Evolutionary conservation across 2,888 invertebrate species (phyloP), one percentile per base, ranked within the genome.

Genomic region (Thymelicus lineola): DNA sequence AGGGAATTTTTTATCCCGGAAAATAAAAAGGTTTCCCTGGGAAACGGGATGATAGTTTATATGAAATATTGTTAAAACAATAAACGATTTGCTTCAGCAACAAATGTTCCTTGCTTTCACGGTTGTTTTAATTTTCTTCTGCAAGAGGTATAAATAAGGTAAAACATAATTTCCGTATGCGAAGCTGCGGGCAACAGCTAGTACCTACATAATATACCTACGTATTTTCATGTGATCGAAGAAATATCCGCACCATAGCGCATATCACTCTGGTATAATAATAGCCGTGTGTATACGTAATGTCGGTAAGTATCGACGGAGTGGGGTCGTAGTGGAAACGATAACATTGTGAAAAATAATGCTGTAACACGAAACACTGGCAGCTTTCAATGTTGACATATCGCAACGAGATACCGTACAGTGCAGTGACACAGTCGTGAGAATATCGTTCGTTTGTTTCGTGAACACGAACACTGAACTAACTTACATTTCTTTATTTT

Each of bases 361-460:
- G 75, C 75, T 75, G 84, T 82, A 86, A 86, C 75, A 76, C 72
- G 80, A 84, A 83, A 80, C 79, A 77, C 72, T 72, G 66, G 67
- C 74, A 73, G 74, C 76, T 78, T 76, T 76, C 75, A 77, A 75
- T 79, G 77, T 79, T 80, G 80, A 78, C 77, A 80, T 74, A 79
- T 75, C 75, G 77, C 74, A 78, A 78, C 75, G 77, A 76, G 76
- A 80, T 75, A 79, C 80, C 78, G 79, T 80, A 72, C 74, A n/a
- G n/a, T n/a, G n/a, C n/a, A n/a, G n/a, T n/a, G n/a, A n/a, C n/a
- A n/a, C n/a, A 77, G 75, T 71, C 79, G 78, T 79, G 79, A 76
- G 79, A 80, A 79, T 74, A 75, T 78, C 74, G 75, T 75, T 74
- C 75, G 74, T 78, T 80, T 77, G 72, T 73, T 74, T 69, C 62